phyloP scores from a whole-genome alignment of 2,888 invertebrate species.

The Choreutis nemorana region DNA sequence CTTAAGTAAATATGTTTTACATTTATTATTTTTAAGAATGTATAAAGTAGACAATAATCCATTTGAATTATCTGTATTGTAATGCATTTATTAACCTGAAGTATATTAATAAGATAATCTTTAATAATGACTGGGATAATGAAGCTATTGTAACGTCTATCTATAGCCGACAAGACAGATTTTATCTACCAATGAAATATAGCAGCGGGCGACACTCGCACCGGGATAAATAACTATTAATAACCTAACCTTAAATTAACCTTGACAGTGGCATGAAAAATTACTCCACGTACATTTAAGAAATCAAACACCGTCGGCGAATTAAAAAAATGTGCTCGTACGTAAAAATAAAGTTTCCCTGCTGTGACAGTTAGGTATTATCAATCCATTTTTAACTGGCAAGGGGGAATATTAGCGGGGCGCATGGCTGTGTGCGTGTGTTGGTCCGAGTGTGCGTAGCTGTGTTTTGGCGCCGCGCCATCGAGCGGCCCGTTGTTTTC shows the following conservation, averaged over 20 bases:
- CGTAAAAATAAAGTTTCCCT: slow-evolving; percentile 47
- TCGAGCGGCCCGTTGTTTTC: slow-evolving; percentile 16
- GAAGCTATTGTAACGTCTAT: slow-evolving; percentile 20
- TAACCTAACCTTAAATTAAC: slow-evolving; percentile 61
- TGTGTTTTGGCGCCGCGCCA: slow-evolving; percentile 22
- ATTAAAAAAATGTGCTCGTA: slow-evolving; percentile 27
- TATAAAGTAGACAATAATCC: too few species aligned
- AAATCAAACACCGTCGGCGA: slow-evolving; percentile 36
- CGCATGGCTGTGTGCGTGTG: slow-evolving; percentile 10
- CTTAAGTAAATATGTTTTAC: too few species aligned
- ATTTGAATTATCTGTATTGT: too few species aligned
- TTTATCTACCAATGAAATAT: slow-evolving; percentile 24
- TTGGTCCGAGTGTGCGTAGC: slow-evolving; percentile 11
- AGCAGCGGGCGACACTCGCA: slow-evolving; percentile 30
- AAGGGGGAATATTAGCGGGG: slow-evolving; percentile 26
- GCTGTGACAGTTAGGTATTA: slow-evolving; percentile 58
- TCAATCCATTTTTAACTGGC: slow-evolving; percentile 59
- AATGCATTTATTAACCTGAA: too few species aligned
- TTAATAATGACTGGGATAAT: slow-evolving; percentile 15
- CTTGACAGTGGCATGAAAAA: slow-evolving; percentile 62
- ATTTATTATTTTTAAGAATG: too few species aligned
- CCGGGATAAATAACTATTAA: slow-evolving; percentile 37
- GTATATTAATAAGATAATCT: too few species aligned
- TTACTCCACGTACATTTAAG: slow-evolving; percentile 38
- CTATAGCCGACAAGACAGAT: slow-evolving; percentile 18